phyloP scores from a whole-genome alignment of 2,888 invertebrate species.

The Podotricha telesiphe region DNA sequence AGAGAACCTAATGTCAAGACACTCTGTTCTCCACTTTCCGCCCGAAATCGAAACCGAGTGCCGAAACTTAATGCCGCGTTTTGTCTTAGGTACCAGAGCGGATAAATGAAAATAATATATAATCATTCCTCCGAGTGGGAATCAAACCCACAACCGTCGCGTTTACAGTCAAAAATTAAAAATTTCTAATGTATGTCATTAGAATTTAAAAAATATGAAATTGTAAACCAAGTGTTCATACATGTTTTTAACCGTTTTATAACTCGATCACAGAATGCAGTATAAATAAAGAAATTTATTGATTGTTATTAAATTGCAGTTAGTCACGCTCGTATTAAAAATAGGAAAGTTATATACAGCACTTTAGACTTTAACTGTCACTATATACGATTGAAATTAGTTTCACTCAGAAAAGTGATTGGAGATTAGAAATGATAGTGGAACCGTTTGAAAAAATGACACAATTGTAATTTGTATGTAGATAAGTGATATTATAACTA shows the following conservation, averaged over 20 bases:
- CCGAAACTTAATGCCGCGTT: too few species aligned
- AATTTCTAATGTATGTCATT: too few species aligned
- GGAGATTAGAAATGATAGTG: neutral
- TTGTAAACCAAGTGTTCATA: neutral
- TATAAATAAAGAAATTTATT: conserved; percentile 25
- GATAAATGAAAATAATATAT: too few species aligned
- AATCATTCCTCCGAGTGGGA: too few species aligned
- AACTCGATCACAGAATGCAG: conserved; percentile 12
- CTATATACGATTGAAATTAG: neutral
- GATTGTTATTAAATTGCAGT: conserved; percentile 30
- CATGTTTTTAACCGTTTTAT: neutral
- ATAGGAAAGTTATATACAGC: neutral
- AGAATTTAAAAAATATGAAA: neutral
- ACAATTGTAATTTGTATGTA: neutral
- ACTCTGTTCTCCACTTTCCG: too few species aligned
- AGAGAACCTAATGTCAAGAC: too few species aligned
- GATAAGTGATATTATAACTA: neutral
- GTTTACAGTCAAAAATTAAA: too few species aligned
- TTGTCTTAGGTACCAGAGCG: too few species aligned
- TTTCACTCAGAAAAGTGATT: neutral
- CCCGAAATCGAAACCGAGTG: too few species aligned
- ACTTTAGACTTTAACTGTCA: conserved; percentile 10
- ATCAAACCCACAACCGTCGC: too few species aligned
- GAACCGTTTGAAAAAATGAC: neutral
- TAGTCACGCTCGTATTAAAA: conserved; percentile 30